A percentile compares a stretch with the other conserved stretches of the same genome.
These are phyloP conservation scores for Ernsta delagoae DNA, from an alignment of 2,888 invertebrate genomes.

Conservation along the genomic window DNA sequence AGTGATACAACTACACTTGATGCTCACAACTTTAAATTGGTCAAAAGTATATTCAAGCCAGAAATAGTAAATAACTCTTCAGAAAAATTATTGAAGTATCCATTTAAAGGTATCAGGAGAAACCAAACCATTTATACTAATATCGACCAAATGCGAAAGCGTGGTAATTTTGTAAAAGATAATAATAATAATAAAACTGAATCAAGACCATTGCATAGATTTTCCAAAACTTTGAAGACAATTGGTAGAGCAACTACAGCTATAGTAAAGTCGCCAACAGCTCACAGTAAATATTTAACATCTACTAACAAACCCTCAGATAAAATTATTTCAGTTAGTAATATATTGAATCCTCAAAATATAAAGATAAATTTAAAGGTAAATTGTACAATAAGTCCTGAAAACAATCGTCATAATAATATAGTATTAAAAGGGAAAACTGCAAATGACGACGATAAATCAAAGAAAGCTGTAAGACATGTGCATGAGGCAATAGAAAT, in stretches of 20 bases:
- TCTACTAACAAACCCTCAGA: background rate
- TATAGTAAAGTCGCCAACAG: background rate
- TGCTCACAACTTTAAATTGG: conserved; percentile 42
- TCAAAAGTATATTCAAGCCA: conserved; percentile 45
- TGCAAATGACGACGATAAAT: conserved; percentile 39
- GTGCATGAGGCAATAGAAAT: conserved; percentile 32
- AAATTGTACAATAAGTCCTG: background rate
- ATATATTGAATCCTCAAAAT: background rate
- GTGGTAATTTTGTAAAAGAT: conserved; percentile 26
- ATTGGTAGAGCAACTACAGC: conserved; percentile 29
- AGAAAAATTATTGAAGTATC: conserved; percentile 1
- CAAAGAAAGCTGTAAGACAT: conserved; percentile 36
- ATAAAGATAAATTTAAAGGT: background rate
- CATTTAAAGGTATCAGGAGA: background rate
- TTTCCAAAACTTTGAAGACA: conserved; percentile 30
- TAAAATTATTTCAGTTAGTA: background rate
- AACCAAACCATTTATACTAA: conserved; percentile 19
- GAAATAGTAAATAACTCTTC: conserved; percentile 16
- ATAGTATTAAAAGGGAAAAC: conserved; percentile 48
- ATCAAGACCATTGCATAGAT: conserved; percentile 1
- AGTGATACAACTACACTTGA: conserved; percentile 40
- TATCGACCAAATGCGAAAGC: conserved; percentile 27
- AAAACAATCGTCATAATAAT: conserved; percentile 35
- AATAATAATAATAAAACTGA: background rate
- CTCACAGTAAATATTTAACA: background rate